Evolutionary conservation across 2,797 vertebrate genomes (phyloP).

Genomic region (Karalla daura): DNA sequence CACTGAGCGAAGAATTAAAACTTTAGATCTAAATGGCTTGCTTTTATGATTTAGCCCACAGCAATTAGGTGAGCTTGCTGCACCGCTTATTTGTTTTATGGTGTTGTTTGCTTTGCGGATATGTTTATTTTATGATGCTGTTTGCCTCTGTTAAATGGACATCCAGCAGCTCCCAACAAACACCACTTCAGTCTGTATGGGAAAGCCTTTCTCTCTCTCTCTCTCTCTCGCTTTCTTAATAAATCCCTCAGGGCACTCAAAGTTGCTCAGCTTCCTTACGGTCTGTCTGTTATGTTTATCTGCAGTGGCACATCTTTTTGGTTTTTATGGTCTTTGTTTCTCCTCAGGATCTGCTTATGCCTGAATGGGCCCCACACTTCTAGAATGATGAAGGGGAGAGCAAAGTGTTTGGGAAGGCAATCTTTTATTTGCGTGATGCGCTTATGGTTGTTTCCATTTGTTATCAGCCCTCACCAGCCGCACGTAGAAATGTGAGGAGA

Average conservation of each 20-base stretch:
- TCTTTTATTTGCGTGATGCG: slow-evolving; percentile 59
- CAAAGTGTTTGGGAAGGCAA: slow-evolving; percentile 34
- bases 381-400: slow-evolving; percentile 50
- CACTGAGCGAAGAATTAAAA: not conserved
- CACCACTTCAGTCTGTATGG: slow-evolving; percentile 26
- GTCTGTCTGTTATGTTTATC: slow-evolving; percentile 66
- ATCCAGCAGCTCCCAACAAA: slow-evolving; percentile 38
- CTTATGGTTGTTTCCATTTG: slow-evolving; percentile 61
- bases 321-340: slow-evolving; percentile 60
- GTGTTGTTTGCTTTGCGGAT: slow-evolving; percentile 43
- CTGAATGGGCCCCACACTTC: slow-evolving; percentile 45
- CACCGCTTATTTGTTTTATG: slow-evolving; percentile 50
- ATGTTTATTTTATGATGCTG: slow-evolving; percentile 53
- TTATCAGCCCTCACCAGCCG: slow-evolving; percentile 51
- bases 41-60: slow-evolving; percentile 30
- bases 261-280: slow-evolving; percentile 42
- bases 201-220: slow-evolving; percentile 24
- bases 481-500: slow-evolving; percentile 29
- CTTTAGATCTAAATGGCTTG: slow-evolving; percentile 11
- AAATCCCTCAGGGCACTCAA: slow-evolving; percentile 37
- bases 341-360: slow-evolving; percentile 53
- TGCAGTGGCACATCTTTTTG: slow-evolving; percentile 59
- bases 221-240: not conserved
- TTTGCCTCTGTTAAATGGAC: slow-evolving; percentile 52
- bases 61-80: slow-evolving; percentile 45